Evolutionary conservation across 2,888 invertebrate species (phyloP).

Genomic region (Drosophila anomalata): DNA sequence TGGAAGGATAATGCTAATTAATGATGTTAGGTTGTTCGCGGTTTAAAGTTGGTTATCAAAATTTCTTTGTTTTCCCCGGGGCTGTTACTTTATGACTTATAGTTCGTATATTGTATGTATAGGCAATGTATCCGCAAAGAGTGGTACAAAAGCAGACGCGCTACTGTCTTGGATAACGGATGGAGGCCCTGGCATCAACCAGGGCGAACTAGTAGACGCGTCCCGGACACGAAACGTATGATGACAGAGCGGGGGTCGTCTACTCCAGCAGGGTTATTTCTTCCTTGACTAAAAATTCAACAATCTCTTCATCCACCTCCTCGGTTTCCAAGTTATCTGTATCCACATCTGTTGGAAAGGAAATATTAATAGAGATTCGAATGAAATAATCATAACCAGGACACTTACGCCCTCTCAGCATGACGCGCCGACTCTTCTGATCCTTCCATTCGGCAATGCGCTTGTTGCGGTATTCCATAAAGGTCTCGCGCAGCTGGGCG

Average conservation of each 20-base stretch:
- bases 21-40: slow-evolving; percentile 44
- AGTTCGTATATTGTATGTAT: slow-evolving; percentile 59
- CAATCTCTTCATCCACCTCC: slow-evolving; percentile 96
- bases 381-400: not conserved
- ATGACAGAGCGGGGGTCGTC: slow-evolving; percentile 59
- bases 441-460: slow-evolving; percentile 90
- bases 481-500: slow-evolving; percentile 93
- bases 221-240: slow-evolving; percentile 40
- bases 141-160: slow-evolving; percentile 44
- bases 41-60: slow-evolving; percentile 24
- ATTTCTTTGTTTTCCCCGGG: not conserved
- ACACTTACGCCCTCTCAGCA: slow-evolving; percentile 93
- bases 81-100: slow-evolving; percentile 52
- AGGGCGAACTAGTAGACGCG: slow-evolving; percentile 35
- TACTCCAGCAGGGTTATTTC: slow-evolving; percentile 93
- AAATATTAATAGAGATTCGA: not conserved
- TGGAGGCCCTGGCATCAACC: slow-evolving; percentile 38
- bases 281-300: slow-evolving; percentile 99
- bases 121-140: slow-evolving; percentile 36
- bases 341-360: slow-evolving; percentile 89
- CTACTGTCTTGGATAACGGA: slow-evolving; percentile 29
- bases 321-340: slow-evolving; percentile 96
- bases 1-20: slow-evolving; percentile 31
- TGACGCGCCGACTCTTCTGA: slow-evolving; percentile 92
- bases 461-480: slow-evolving; percentile 91